Evolutionary conservation across 2,888 invertebrate species (phyloP).

Genomic region (Nomada flava): DNA sequence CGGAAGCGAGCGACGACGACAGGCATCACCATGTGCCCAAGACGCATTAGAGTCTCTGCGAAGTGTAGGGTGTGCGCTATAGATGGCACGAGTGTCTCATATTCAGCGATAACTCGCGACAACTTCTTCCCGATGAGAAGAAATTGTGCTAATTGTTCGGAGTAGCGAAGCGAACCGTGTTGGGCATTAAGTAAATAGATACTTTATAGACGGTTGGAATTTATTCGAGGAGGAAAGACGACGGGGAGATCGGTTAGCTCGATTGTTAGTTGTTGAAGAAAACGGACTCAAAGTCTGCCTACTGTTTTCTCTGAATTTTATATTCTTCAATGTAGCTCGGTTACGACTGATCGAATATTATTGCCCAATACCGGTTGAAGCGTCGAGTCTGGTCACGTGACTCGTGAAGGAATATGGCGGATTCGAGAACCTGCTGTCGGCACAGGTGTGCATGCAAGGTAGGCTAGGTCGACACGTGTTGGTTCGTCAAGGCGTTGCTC

Average conservation of each 20-base stretch:
- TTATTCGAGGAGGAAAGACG: neutral
- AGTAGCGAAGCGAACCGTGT: conserved; percentile 1
- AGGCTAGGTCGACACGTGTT: neutral
- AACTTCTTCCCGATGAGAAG: neutral
- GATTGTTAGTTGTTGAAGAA: neutral
- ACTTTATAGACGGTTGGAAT: neutral
- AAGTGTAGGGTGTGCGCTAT: conserved; percentile 9
- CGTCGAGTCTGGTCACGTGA: neutral
- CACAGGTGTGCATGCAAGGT: neutral
- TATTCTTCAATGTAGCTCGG: neutral
- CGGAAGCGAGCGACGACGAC: conserved; percentile 86
- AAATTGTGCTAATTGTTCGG: neutral
- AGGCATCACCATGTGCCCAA: conserved; percentile 62
- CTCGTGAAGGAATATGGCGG: neutral
- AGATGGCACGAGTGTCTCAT: conserved; percentile 13
- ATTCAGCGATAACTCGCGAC: neutral
- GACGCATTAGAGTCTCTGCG: conserved; percentile 56
- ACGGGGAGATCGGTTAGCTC: neutral
- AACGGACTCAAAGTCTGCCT: conserved; percentile 1
- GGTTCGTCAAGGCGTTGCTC: neutral
- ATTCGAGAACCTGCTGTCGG: neutral
- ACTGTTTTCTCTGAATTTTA: neutral
- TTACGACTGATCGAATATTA: neutral
- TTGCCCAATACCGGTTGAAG: conserved; percentile 28
- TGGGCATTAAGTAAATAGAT: neutral